These are phyloP conservation scores for Nannospalax galili DNA, from an alignment of 2,113 vertebrate genomes.

Conservation along the genomic window DNA sequence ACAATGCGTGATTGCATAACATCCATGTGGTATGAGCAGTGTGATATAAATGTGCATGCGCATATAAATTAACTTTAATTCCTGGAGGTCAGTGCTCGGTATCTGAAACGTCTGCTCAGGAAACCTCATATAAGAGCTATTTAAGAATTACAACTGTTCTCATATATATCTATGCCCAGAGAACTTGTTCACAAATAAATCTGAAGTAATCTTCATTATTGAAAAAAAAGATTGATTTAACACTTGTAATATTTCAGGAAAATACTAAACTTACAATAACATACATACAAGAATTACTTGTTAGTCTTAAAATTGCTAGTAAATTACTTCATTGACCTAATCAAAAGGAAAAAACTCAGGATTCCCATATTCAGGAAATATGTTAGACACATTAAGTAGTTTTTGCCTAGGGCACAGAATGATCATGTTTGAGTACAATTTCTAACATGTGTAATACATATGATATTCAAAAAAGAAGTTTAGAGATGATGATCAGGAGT, in stretches of 20 bases:
- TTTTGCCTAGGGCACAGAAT: neutral
- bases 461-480: neutral
- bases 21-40: neutral
- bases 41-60: neutral
- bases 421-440: neutral
- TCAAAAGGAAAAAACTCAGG: neutral
- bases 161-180: no score
- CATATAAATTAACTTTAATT: neutral
- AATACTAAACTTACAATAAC: neutral
- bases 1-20: neutral
- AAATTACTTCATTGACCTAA: neutral
- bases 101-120: slow-evolving; percentile 20
- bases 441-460: neutral
- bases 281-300: neutral
- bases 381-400: neutral
- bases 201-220: no score
- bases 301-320: neutral
- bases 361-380: neutral
- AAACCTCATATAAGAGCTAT: slow-evolving; percentile 6
- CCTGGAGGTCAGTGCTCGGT: neutral
- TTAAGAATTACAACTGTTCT: slow-evolving; percentile 25
- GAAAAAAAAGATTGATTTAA: no score
- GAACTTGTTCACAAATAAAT: no score
- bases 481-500: neutral
- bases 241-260: neutral